These are phyloP conservation scores for Phengaris arion DNA, from an alignment of 2,888 invertebrate species.

Conservation along the genomic window DNA sequence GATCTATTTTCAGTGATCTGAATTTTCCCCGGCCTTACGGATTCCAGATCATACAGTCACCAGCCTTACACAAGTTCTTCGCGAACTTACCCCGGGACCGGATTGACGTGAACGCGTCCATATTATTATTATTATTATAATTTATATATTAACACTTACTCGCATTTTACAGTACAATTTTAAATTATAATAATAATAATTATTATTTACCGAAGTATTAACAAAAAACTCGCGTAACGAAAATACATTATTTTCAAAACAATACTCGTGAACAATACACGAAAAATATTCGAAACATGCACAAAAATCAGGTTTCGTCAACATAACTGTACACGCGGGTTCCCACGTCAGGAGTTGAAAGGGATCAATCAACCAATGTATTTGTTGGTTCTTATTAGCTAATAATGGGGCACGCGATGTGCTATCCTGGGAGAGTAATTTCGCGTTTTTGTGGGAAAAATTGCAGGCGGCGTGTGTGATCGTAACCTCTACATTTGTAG, in stretches of 20 bases:
- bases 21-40: no score
- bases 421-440: slow-evolving; percentile 16
- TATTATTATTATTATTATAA: no score
- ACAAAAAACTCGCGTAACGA: neutral
- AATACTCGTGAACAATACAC: neutral
- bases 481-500: neutral
- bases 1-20: no score
- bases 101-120: no score
- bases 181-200: no score
- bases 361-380: slow-evolving; percentile 55
- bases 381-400: slow-evolving; percentile 53
- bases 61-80: no score
- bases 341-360: slow-evolving; percentile 33
- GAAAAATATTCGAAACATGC: neutral
- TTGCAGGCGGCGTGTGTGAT: neutral
- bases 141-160: no score
- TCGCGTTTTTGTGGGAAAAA: slow-evolving; percentile 17
- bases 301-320: neutral
- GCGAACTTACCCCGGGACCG: no score
- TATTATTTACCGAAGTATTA: neutral
- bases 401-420: slow-evolving; percentile 61
- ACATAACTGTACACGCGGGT: slow-evolving; percentile 7
- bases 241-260: neutral
- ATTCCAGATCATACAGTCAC: no score
- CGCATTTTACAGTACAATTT: no score